Conservation (phyloP, 2,113 vertebrate genomes). For the Gulo gulo region DNA sequence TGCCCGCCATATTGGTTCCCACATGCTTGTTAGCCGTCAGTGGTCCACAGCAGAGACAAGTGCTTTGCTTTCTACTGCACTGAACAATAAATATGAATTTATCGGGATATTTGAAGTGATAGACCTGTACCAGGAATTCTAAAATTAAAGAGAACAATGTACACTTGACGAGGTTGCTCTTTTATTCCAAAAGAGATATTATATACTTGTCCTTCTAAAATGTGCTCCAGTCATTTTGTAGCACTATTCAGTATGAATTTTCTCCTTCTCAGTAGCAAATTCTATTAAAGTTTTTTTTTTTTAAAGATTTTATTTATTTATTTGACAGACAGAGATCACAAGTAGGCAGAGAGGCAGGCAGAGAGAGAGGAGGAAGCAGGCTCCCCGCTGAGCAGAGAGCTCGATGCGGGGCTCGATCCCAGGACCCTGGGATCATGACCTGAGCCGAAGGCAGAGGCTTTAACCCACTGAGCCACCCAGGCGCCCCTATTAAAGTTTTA, state of each 20-base stretch:
- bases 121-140: not conserved
- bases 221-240: not conserved
- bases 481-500: not conserved
- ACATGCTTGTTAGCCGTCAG: not conserved
- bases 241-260: not conserved
- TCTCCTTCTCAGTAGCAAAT: not conserved
- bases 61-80: not conserved
- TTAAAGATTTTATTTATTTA: too few species aligned
- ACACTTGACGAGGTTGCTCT: not conserved
- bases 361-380: too few species aligned
- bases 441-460: too few species aligned
- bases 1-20: not conserved
- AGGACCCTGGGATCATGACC: too few species aligned
- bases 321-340: too few species aligned
- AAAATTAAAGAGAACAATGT: slow-evolving; percentile 23
- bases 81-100: not conserved
- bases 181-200: not conserved
- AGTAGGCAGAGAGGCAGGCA: too few species aligned
- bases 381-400: too few species aligned
- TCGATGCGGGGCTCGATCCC: too few species aligned
- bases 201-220: not conserved
- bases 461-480: too few species aligned
- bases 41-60: not conserved
- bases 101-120: not conserved
- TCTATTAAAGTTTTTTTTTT: not conserved